phyloP scores from a whole-genome alignment of 2,797 vertebrate species.

The Buceros bicornis region DNA sequence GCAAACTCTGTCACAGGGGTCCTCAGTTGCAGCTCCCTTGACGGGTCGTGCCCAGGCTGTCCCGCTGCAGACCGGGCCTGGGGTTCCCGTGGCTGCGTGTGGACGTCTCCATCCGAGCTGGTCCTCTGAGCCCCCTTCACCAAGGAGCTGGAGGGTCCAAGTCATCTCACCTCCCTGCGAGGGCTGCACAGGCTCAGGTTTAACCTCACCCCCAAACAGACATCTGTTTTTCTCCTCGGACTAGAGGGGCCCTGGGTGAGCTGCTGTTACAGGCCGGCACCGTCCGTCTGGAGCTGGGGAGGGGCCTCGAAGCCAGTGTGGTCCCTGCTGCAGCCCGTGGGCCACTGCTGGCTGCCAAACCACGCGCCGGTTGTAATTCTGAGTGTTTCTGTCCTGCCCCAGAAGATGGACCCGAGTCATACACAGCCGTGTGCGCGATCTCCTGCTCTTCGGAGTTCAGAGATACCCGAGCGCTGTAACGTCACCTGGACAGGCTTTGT shows the following conservation, averaged over 20 bases:
- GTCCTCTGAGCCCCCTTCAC: neutral
- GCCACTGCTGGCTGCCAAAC: neutral
- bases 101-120: neutral
- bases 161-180: neutral
- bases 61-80: no score
- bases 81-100: no score
- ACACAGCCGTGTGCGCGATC: fast-evolving
- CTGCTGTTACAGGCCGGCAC: neutral
- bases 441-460: neutral
- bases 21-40: no score
- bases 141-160: neutral
- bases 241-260: neutral
- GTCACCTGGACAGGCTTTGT: neutral
- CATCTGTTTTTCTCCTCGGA: neutral
- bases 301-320: neutral
- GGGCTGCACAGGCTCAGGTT: neutral
- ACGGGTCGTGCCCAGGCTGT: no score
- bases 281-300: neutral
- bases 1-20: neutral
- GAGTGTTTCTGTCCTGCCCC: neutral
- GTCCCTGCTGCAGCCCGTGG: neutral
- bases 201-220: neutral
- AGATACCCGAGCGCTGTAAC: neutral
- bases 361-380: fast-evolving
- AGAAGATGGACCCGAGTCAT: neutral